Percentiles rank a stretch among this genome's conserved stretches.
These are phyloP conservation scores for Microcebus griseorufus DNA, from an alignment of 2,113 vertebrate species.

Conservation along the genomic window DNA sequence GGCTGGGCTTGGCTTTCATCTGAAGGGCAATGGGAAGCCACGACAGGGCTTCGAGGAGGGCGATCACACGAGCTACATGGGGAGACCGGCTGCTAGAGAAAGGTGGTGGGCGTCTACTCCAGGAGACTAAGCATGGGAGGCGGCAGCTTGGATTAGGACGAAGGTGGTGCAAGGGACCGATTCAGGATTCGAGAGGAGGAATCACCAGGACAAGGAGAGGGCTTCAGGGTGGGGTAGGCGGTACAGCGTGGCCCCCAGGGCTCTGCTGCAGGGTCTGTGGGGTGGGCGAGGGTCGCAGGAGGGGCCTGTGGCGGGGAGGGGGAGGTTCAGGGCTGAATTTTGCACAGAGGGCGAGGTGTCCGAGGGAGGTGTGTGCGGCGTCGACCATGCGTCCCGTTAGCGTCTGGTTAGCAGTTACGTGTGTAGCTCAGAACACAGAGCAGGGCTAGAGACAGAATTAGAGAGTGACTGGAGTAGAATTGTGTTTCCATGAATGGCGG, in stretches of 20 bases:
- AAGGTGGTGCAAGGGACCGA: too few species aligned
- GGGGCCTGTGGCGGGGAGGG: neutral
- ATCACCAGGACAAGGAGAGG: neutral
- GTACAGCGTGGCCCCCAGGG: too few species aligned
- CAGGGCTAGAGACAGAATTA: too few species aligned
- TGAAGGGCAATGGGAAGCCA: neutral
- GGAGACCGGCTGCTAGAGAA: neutral
- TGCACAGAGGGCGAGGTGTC: neutral
- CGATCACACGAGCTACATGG: neutral
- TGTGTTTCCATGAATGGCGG: too few species aligned
- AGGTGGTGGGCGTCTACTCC: neutral
- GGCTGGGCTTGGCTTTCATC: neutral
- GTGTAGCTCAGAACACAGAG: neutral
- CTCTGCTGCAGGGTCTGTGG: neutral
- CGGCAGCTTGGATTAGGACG: too few species aligned
- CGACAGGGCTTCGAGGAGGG: neutral
- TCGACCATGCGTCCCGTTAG: neutral
- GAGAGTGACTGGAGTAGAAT: neutral
- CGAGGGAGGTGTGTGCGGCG: neutral
- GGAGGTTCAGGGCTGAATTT: neutral
- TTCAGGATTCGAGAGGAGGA: neutral
- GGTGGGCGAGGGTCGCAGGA: neutral
- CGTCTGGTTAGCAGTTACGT: neutral
- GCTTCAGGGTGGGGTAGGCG: rapidly evolving
- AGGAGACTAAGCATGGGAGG: neutral